phyloP scores from a whole-genome alignment of 92 coral and sea anemone genomes.

The Chrysogorgia sp. region DNA sequence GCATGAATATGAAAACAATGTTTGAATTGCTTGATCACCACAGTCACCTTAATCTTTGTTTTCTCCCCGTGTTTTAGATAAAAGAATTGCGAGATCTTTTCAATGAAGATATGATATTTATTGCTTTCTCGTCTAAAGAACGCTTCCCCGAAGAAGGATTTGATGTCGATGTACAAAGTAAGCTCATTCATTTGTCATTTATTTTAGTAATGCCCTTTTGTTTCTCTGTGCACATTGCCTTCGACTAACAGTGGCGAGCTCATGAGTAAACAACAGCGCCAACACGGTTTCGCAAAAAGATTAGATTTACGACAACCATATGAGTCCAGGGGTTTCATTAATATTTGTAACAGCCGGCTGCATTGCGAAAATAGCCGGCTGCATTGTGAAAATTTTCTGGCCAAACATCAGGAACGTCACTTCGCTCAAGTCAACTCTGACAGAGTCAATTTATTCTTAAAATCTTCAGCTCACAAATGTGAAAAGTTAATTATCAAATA shows the following conservation, averaged over 20 bases:
- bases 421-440: no score
- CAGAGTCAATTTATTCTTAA: no score
- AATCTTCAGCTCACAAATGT: no score
- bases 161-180: conserved; percentile 91
- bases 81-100: conserved; percentile 80
- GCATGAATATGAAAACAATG: no score
- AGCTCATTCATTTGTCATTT: conserved; percentile 42
- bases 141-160: conserved; percentile 93
- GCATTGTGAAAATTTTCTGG: no score
- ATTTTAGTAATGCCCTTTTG: not conserved
- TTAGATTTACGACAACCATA: no score
- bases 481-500: no score
- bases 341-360: no score
- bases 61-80: conserved; percentile 53
- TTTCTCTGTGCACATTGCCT: not conserved
- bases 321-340: no score
- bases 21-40: not conserved
- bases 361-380: no score
- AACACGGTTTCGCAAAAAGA: no score
- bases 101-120: conserved; percentile 85
- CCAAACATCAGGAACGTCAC: no score
- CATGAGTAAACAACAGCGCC: conserved; percentile 13
- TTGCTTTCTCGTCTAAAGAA: conserved; percentile 83
- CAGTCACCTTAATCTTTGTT: not conserved
- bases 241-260: not conserved